Evolutionary conservation across 2,888 invertebrate genomes (phyloP).

Genomic region (Aethes cnicana): DNA sequence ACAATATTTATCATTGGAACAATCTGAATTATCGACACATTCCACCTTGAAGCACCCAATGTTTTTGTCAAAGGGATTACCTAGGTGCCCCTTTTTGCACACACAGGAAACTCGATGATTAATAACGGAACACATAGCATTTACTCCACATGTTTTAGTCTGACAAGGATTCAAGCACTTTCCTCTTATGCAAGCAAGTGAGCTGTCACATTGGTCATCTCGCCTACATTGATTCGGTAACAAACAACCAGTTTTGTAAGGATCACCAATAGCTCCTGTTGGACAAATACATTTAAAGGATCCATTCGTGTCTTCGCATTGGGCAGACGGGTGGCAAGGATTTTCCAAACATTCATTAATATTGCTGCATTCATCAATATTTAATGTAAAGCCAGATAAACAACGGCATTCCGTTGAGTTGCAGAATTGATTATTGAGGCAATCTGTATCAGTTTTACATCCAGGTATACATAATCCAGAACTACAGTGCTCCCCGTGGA

Average conservation of each 20-base stretch:
- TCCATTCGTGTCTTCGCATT: constrained; percentile 90
- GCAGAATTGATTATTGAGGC: constrained; percentile 90
- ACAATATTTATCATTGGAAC: constrained; percentile 88
- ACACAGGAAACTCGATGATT: constrained; percentile 88
- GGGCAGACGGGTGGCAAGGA: constrained; percentile 91
- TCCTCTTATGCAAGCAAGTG: constrained; percentile 87
- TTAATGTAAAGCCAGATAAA: constrained; percentile 87
- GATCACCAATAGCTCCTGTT: constrained; percentile 89
- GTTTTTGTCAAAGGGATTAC: constrained; percentile 88
- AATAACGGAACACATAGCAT: constrained; percentile 88
- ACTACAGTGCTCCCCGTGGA: constrained; percentile 93
- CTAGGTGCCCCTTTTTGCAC: constrained; percentile 91
- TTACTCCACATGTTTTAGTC: constrained; percentile 86
- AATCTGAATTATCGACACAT: constrained; percentile 90
- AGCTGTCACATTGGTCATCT: constrained; percentile 88
- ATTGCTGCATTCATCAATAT: constrained; percentile 89
- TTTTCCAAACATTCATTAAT: constrained; percentile 90
- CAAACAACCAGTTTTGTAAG: constrained; percentile 86
- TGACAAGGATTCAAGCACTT: constrained; percentile 93
- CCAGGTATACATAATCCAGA: constrained; percentile 92
- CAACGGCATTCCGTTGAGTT: constrained; percentile 89
- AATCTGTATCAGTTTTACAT: constrained; percentile 91
- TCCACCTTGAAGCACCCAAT: constrained; percentile 95
- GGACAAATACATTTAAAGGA: constrained; percentile 92
- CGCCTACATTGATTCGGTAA: constrained; percentile 89